Evolutionary conservation across 2,888 invertebrate genomes (phyloP).

Genomic region (Spilarctia lutea): DNA sequence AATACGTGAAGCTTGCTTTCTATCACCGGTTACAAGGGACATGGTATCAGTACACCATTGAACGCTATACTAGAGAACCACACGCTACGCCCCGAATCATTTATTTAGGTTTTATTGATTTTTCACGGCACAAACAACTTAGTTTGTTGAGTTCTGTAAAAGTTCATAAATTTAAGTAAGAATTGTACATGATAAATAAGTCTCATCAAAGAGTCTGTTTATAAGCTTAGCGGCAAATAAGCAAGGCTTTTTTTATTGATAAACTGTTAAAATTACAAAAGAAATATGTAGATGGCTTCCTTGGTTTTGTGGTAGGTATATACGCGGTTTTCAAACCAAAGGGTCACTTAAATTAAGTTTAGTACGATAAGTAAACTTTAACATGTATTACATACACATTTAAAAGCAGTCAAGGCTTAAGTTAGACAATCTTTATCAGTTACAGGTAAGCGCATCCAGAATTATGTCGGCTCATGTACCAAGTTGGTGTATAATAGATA

Average conservation of each 20-base stretch:
- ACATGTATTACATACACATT: neutral
- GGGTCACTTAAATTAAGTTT: neutral
- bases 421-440: neutral
- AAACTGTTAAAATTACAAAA: neutral
- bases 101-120: constrained; percentile 49
- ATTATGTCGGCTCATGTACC: neutral
- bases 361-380: neutral
- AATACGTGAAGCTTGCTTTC: constrained; percentile 36
- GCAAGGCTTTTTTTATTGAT: too few relatives aligned
- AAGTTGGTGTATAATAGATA: too few relatives aligned
- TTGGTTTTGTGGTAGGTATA: neutral
- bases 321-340: neutral
- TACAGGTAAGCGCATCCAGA: neutral
- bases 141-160: neutral
- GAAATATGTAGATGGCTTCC: neutral
- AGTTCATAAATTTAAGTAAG: neutral
- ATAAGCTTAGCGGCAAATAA: neutral
- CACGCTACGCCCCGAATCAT: constrained; percentile 53
- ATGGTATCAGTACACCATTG: constrained; percentile 12
- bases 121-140: neutral
- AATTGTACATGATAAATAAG: neutral
- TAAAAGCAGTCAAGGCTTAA: neutral
- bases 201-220: neutral
- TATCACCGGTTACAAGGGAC: constrained; percentile 13
- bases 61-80: constrained; percentile 13